Evolutionary conservation across 2,888 invertebrate genomes (phyloP).

Genomic region (Loripinus fragilis): DNA sequence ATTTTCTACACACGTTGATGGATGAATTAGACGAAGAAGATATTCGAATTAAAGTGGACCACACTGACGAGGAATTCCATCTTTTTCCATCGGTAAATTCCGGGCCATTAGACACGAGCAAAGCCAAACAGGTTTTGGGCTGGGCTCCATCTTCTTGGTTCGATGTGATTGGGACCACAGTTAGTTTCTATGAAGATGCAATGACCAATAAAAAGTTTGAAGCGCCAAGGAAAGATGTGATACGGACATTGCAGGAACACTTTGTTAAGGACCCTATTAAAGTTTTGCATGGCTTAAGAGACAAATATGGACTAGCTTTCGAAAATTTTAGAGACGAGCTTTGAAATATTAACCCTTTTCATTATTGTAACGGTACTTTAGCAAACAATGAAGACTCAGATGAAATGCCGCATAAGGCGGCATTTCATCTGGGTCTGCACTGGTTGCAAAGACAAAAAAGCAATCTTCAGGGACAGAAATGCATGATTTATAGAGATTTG

Average conservation of each 20-base stretch:
- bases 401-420: no score
- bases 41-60: conserved; percentile 57
- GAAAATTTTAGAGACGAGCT: conserved; percentile 10
- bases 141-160: conserved; percentile 82
- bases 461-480: no score
- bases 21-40: conserved; percentile 49
- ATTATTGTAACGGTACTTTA: no score
- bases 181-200: conserved; percentile 82
- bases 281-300: conserved; percentile 63
- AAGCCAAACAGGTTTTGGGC: conserved; percentile 77
- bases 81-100: conserved; percentile 83
- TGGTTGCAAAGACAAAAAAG: no score
- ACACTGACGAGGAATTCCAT: conserved; percentile 70
- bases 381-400: no score
- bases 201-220: conserved; percentile 69
- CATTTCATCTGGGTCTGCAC: no score
- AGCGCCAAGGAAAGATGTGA: conserved; percentile 72
- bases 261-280: conserved; percentile 65
- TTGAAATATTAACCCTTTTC: neutral
- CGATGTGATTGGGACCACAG: conserved; percentile 78
- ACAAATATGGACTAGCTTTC: conserved; percentile 61
- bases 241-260: conserved; percentile 72
- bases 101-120: conserved; percentile 82
- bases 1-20: conserved; percentile 78
- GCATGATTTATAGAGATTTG: no score